phyloP scores from a whole-genome alignment of 2,113 vertebrate species.

The Brevimyrus niger region DNA sequence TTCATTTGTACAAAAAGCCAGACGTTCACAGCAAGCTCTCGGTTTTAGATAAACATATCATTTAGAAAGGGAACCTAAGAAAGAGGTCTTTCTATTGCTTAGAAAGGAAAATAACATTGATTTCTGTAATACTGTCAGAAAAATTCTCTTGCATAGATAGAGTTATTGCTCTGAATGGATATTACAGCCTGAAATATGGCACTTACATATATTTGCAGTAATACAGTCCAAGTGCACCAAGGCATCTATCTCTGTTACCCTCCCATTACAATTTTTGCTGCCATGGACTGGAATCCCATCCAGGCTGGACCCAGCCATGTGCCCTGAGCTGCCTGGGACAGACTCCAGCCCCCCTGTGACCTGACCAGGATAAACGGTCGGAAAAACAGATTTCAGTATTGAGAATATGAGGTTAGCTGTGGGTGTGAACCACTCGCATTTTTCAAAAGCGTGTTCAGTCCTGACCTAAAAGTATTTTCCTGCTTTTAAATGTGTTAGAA shows the following conservation, averaged over 20 bases:
- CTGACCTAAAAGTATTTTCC: not conserved
- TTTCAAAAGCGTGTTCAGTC: not conserved
- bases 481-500: not conserved
- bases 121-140: constrained; percentile 10
- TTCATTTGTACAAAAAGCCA: constrained; percentile 21
- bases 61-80: not conserved
- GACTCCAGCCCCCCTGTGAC: not conserved
- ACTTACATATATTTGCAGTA: not conserved
- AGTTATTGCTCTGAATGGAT: constrained; percentile 15
- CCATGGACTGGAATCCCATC: not conserved
- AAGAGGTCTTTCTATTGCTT: not conserved
- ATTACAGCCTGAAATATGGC: not conserved
- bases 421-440: not conserved
- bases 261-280: not conserved
- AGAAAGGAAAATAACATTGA: not conserved
- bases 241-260: not conserved
- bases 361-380: not conserved
- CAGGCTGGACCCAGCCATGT: not conserved
- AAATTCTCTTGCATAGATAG: constrained; percentile 24
- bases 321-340: not conserved
- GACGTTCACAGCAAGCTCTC: not conserved
- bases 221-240: not conserved
- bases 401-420: not conserved
- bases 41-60: not conserved
- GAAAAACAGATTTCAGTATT: not conserved